phyloP scores from a whole-genome alignment of 1,140 invertebrate genomes.

The Euwallacea similis region DNA sequence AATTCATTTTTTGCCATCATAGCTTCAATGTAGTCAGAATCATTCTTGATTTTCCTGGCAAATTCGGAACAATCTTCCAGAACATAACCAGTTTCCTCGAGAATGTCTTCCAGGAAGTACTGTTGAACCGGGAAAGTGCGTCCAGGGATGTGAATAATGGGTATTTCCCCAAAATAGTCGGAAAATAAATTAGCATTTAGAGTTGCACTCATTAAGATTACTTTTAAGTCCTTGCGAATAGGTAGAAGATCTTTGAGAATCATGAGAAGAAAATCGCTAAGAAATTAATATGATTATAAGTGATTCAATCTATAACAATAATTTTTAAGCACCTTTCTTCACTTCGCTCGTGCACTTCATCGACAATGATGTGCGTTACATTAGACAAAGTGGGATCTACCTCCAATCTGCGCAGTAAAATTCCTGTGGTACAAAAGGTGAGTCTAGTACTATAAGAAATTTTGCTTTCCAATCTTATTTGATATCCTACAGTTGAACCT shows the following conservation, averaged over 20 bases:
- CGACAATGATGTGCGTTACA: conserved; percentile 79
- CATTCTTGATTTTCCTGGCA: conserved; percentile 64
- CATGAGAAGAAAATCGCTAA: conserved; percentile 78
- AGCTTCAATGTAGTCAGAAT: conserved; percentile 58
- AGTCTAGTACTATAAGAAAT: conserved; percentile 75
- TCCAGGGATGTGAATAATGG: conserved; percentile 74
- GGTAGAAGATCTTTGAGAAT: conserved; percentile 74
- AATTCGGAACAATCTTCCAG: conserved; percentile 73
- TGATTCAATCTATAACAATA: conserved; percentile 41
- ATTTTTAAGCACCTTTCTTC: conserved; percentile 66
- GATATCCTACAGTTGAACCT: conserved; percentile 83
- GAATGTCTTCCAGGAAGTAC: conserved; percentile 75
- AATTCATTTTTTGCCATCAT: conserved; percentile 62
- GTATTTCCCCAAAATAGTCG: conserved; percentile 72
- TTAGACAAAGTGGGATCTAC: conserved; percentile 70
- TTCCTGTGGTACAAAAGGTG: conserved; percentile 90
- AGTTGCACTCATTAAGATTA: conserved; percentile 88
- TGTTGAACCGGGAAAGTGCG: conserved; percentile 81
- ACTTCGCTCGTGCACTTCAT: conserved; percentile 91
- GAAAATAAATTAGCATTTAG: conserved; percentile 79
- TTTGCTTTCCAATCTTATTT: conserved; percentile 79
- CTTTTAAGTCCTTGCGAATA: conserved; percentile 71
- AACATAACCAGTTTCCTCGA: conserved; percentile 69
- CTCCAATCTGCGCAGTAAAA: conserved; percentile 78
- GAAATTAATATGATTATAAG: conserved; percentile 20